These are phyloP conservation scores for Macrotrachela quadricornifera DNA, from an alignment of 1,140 invertebrate genomes.

Conservation along the genomic window DNA sequence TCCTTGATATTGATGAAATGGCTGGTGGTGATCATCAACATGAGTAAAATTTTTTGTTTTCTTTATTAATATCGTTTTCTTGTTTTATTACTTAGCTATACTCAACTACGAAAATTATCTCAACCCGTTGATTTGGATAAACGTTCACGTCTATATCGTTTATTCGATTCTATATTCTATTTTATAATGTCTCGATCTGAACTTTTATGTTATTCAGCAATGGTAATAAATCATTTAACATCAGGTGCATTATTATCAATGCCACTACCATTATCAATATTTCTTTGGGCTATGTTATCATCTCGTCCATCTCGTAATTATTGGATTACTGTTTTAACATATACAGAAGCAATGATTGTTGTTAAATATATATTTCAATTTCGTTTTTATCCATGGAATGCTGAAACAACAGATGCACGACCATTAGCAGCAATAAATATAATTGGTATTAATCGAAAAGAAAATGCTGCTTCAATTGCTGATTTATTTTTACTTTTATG, in stretches of 20 bases:
- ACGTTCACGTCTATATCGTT: neutral
- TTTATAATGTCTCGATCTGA: slow-evolving; percentile 65
- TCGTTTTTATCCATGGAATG: slow-evolving; percentile 45
- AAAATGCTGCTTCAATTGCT: slow-evolving; percentile 53
- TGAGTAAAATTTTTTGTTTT: no score
- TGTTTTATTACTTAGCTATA: no score
- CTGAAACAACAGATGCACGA: slow-evolving; percentile 37
- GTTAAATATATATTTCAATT: slow-evolving; percentile 95
- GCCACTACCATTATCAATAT: slow-evolving; percentile 72
- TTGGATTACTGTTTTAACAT: slow-evolving; percentile 90
- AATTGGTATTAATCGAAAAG: slow-evolving; percentile 64
- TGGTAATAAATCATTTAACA: slow-evolving; percentile 79
- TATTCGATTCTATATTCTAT: neutral
- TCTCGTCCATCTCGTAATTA: slow-evolving; percentile 87
- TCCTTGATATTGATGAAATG: no score
- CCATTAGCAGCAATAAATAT: slow-evolving; percentile 48
- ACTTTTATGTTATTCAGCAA: slow-evolving; percentile 78
- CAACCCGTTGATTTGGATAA: no score
- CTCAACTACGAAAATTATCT: no score
- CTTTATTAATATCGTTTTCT: no score
- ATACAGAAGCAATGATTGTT: slow-evolving; percentile 83
- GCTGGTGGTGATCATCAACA: no score
- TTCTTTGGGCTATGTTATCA: slow-evolving; percentile 89
- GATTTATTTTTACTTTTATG: slow-evolving; percentile 70
- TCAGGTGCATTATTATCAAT: slow-evolving; percentile 73